Percentiles rank a stretch among this genome's conserved stretches.
These are phyloP conservation scores for Polymixis flavicincta DNA, from an alignment of 2,888 invertebrate species.

Conservation along the genomic window DNA sequence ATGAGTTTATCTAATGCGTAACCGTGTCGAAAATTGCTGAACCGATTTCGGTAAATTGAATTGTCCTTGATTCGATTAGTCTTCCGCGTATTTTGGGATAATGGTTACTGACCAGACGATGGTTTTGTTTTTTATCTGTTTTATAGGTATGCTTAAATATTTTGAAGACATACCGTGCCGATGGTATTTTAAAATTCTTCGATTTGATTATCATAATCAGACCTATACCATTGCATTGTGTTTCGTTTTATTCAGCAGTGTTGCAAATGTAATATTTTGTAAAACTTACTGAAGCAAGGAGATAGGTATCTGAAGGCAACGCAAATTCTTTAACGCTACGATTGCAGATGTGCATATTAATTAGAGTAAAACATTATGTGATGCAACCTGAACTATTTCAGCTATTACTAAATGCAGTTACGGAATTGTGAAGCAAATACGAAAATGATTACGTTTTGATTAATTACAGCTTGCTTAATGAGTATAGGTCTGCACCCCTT, in stretches of 20 bases:
- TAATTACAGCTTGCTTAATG: constrained; percentile 20
- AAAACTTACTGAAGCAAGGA: constrained; percentile 56
- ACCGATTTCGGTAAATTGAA: constrained; percentile 43
- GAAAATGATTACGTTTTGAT: constrained; percentile 41
- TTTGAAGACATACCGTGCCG: not conserved
- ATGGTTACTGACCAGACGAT: not conserved
- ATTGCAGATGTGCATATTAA: constrained; percentile 57
- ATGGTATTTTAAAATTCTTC: not conserved
- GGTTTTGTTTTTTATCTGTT: not conserved
- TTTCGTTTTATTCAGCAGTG: not conserved
- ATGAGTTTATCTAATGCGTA: constrained; percentile 9
- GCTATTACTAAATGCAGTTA: constrained; percentile 55
- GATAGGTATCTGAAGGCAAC: constrained; percentile 66
- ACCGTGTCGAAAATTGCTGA: constrained; percentile 38
- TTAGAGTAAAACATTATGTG: constrained; percentile 48
- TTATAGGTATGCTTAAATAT: not conserved
- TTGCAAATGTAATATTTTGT: constrained; percentile 47
- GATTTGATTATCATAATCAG: not conserved
- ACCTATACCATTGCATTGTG: not conserved
- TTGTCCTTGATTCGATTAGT: constrained; percentile 45
- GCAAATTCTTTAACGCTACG: constrained; percentile 61
- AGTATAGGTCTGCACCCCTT: not conserved
- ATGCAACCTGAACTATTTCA: constrained; percentile 51
- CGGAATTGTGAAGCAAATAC: constrained; percentile 44
- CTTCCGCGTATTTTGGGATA: constrained; percentile 34